Evolutionary conservation across 2,113 vertebrate species (phyloP).

Genomic region (Bungarus multicinctus): DNA sequence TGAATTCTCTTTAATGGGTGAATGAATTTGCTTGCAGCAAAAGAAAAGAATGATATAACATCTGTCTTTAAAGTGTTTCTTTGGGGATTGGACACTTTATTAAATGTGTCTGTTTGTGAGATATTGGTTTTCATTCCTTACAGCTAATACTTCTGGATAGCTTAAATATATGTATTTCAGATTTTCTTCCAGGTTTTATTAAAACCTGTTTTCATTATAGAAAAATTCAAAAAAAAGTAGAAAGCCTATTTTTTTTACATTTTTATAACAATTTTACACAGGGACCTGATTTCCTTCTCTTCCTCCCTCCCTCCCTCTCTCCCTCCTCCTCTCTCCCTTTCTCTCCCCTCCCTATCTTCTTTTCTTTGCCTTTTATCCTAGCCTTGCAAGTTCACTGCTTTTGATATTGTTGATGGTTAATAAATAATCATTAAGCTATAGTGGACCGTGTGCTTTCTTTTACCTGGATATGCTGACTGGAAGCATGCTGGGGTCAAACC

Average conservation of each 20-base stretch:
- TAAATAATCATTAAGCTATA: neutral
- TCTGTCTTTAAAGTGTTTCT: neutral
- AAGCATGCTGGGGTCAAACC: neutral
- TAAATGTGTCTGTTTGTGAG: conserved; percentile 1
- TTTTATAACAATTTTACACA: neutral
- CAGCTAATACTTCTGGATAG: neutral
- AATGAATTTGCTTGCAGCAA: neutral
- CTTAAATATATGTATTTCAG: neutral
- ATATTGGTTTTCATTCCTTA: neutral
- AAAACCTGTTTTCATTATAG: neutral
- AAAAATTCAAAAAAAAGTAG: neutral
- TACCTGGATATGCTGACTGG: neutral
- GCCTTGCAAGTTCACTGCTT: neutral
- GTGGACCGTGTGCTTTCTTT: neutral
- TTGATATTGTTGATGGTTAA: neutral
- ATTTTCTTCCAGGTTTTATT: neutral
- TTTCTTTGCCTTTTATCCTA: neutral
- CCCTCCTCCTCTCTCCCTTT: neutral
- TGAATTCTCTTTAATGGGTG: conserved; percentile 26
- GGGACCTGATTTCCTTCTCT: neutral
- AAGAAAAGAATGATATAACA: conserved; percentile 10
- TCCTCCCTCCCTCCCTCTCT: neutral
- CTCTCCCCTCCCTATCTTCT: neutral
- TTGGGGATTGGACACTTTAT: neutral
- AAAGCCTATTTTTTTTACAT: conserved; percentile 22